Evolutionary conservation across 2,888 invertebrate genomes (phyloP).

Genomic region (Entomobrya multifasciata): DNA sequence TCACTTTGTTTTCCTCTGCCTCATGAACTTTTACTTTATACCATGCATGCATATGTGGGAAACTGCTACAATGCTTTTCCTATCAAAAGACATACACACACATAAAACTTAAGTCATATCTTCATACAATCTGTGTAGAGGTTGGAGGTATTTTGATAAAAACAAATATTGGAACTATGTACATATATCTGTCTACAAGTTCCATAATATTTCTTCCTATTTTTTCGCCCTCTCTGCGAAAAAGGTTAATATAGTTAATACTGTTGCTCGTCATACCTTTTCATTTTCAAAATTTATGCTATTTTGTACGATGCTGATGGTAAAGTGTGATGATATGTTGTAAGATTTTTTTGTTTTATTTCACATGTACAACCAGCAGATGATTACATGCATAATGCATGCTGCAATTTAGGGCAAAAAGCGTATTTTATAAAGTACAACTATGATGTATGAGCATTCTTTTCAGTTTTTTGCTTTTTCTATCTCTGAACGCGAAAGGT

Average conservation of each 20-base stretch:
- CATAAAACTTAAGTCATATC: no score
- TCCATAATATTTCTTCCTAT: neutral
- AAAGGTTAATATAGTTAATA: neutral
- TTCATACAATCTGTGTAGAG: no score
- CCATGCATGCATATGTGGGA: no score
- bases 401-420: constrained; percentile 39
- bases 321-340: constrained; percentile 8
- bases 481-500: neutral
- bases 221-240: neutral
- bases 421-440: neutral
- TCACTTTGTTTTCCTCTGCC: constrained; percentile 22
- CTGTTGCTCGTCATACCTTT: neutral
- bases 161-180: no score
- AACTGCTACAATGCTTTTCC: no score
- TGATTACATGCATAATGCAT: constrained; percentile 68
- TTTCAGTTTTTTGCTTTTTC: no score
- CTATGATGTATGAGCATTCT: no score
- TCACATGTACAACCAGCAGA: neutral
- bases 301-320: constrained; percentile 3
- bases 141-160: no score
- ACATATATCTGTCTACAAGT: neutral
- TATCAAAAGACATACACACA: no score
- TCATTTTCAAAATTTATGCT: constrained; percentile 37
- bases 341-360: constrained; percentile 22
- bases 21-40: neutral